Evolutionary conservation across 1,140 invertebrate species (phyloP), one percentile per base, ranked within the genome.

Genomic region (Penaeus vannamei): DNA sequence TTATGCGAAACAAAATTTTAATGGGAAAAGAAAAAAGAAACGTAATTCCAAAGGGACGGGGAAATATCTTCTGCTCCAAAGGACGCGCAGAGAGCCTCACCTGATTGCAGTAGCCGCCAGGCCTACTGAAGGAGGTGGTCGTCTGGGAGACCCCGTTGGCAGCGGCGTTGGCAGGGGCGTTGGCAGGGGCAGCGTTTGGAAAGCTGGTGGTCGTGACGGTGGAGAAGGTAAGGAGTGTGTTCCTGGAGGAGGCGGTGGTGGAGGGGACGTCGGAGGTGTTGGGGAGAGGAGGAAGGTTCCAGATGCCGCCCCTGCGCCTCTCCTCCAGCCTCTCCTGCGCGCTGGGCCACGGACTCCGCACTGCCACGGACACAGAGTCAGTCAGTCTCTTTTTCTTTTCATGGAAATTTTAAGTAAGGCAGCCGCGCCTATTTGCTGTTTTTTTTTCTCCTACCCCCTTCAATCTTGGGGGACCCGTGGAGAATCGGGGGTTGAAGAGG

Each of bases 281-380:
- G 82, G 87, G 82, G 72, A 80, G 84, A 53, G 83, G 87, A 10
- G 72, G 79, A 7, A 89, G 60, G 32, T 69, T 77, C 87, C 87
- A 89, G 32, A 89, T 76, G 10, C 87, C 87, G 4, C 87, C 87
- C 2, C 83, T 82, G 22, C 87, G 82, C 29, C 87, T 46, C 66
- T 89, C 87, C 23, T 89, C 87, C 82, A 89, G 29, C n/a, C 87
- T 84, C 69, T 89, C 87, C 53, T 89, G 87, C 2, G 66, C 87
- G 46, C 87, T 89, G 17, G 64, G 87, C 81, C 72, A 89, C 12
- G 72, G 72, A 20, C 81, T 72, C 23, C 82, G 82, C 20, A 46
- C 87, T 89, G 60, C 2, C 42, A 8, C n/a, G 53, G 14, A 14
- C 23, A 42, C 46, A 29, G 2, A 29, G 19, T 12, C 32, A 10